phyloP scores from a whole-genome alignment of 2,113 vertebrate genomes.

The Brachyhypopomus gauderio region DNA sequence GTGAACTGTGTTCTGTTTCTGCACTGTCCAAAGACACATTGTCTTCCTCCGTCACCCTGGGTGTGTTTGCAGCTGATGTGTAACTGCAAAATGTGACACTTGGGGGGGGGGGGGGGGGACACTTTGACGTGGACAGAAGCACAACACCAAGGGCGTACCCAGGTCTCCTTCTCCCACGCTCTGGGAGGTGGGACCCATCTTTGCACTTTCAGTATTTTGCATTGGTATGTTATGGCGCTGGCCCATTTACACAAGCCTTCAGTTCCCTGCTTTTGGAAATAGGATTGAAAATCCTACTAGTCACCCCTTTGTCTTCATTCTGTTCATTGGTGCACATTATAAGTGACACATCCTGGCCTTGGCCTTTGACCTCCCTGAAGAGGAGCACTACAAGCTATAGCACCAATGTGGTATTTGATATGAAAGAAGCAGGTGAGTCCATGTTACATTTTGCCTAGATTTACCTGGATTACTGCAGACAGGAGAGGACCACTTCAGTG shows the following conservation, averaged over 20 bases:
- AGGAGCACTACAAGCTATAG: constrained; percentile 54
- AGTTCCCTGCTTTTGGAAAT: background rate
- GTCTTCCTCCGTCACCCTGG: constrained; percentile 49
- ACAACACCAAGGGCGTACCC: constrained; percentile 39
- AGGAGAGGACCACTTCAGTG: constrained; percentile 52
- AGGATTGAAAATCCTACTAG: background rate
- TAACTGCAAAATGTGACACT: constrained; percentile 55
- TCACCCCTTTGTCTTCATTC: background rate
- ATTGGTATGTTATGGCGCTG: background rate
- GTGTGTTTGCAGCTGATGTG: constrained; percentile 57
- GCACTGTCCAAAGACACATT: constrained; percentile 41
- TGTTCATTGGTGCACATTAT: constrained; percentile 56
- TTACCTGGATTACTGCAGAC: constrained; percentile 39
- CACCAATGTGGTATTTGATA: constrained; percentile 37
- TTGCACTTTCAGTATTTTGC: background rate
- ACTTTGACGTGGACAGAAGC: constrained; percentile 47
- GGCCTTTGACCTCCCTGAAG: constrained; percentile 52
- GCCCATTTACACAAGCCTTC: background rate
- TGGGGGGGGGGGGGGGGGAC: constrained; percentile 44
- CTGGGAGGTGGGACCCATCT: constrained; percentile 50
- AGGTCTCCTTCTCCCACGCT: constrained; percentile 51
- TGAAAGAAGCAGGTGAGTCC: constrained; percentile 52
- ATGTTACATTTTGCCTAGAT: background rate
- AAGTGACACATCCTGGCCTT: constrained; percentile 55
- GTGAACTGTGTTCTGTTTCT: background rate